Evolutionary conservation across 2,113 vertebrate genomes (phyloP).

Genomic region (Xiphorhynchus elegans): DNA sequence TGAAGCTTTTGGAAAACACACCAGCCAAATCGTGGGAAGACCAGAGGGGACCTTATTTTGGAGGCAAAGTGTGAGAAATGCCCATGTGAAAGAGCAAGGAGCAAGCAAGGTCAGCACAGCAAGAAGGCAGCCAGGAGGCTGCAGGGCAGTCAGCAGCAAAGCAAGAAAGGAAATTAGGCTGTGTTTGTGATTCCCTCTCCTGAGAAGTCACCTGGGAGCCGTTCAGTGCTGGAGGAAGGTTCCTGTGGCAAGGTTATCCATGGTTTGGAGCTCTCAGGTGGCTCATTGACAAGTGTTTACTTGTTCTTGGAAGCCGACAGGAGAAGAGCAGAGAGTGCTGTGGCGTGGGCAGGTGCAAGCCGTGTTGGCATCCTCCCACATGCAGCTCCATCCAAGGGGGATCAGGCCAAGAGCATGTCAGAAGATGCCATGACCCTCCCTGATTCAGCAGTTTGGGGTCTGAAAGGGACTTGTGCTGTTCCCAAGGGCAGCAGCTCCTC

Average conservation of each 20-base stretch:
- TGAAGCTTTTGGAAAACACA: background rate
- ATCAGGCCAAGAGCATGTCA: background rate
- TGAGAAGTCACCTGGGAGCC: background rate
- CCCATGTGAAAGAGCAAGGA: background rate
- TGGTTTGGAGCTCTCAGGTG: background rate
- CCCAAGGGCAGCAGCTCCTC: fast-evolving
- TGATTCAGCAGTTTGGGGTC: background rate
- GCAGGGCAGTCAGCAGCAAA: background rate
- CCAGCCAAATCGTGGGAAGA: background rate
- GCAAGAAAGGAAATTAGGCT: background rate
- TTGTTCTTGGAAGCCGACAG: background rate
- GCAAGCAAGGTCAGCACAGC: background rate
- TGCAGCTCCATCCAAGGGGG: background rate
- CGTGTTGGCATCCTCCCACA: fast-evolving
- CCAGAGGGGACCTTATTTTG: background rate
- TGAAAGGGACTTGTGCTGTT: background rate
- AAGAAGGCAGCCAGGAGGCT: background rate
- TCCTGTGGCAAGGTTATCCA: background rate
- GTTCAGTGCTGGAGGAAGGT: background rate
- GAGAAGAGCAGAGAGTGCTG: background rate
- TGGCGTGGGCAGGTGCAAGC: background rate
- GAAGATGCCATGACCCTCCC: background rate
- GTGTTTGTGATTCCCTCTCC: background rate
- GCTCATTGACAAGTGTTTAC: background rate
- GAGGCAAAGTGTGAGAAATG: background rate